Evolutionary conservation across 2,888 invertebrate genomes (phyloP), one percentile per base, ranked within the genome.

Genomic region (Rhyacophila evoluta): DNA sequence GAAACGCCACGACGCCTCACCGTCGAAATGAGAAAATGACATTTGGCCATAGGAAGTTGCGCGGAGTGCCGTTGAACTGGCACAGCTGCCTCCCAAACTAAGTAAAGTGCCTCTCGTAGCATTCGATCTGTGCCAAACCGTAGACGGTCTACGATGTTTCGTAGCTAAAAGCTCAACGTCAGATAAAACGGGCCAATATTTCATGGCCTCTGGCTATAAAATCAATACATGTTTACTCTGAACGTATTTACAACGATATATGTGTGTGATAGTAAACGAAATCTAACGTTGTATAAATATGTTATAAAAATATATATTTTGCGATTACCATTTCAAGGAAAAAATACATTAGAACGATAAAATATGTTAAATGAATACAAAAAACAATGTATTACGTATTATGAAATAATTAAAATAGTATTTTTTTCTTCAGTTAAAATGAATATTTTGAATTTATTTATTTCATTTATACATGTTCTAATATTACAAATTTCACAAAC

Each of bases 61-160:
- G 55, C 55, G 55, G 55, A 55, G 55, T 15, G 55, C 55, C 19
- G 55, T 55, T 55, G 55, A 55, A 55, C 55, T 55, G 19, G 19
- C 55, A 55, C 55, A 55, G 55, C 19, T 55, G 55, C 55, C 55
- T 55, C 55, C 55, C 15, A 55, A 33, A 10, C 55, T 12, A 19
- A 55, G 55, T 55, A 55, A 55, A 55, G 55, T 55, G 55, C 15
- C 55, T 19, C 55, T 55, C 55, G 55, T 55, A 55, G 55, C 55
- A 55, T 55, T 55, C 55, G 55, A 55, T 55, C 55, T 55, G 55
- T 55, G 55, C 55, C 55, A 55, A 55, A 25, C 55, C 55, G 55
- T 55, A 55, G 55, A 55, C 55, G 15, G 25, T 55, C 55, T 55
- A 55, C 55, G 55, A 55, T 10, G 55, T 19, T 33, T 4, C 29